A percentile compares a stretch with the other conserved stretches of the same genome.
Conservation (phyloP, 35 echinoderm and acorn worm genomes). For the Amphiura filiformis region DNA sequence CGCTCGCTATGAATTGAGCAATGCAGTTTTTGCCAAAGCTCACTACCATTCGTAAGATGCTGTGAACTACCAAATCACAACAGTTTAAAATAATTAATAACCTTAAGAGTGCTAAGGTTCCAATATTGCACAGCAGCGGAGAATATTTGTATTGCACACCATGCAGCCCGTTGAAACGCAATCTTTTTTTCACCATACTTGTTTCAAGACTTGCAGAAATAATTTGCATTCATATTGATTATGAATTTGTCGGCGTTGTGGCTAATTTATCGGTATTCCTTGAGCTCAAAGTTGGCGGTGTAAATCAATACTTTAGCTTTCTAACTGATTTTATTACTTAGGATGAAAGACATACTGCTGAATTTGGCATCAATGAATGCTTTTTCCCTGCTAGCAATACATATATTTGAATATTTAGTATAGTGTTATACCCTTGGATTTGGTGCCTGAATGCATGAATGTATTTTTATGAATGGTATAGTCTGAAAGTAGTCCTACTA, state of each 20-base stretch:
- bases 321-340: neutral
- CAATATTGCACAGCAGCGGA: no score
- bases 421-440: no score
- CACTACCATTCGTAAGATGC: no score
- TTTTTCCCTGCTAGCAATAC: neutral
- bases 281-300: neutral
- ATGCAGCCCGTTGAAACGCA: neutral
- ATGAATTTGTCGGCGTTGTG: neutral
- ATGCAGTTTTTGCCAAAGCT: no score
- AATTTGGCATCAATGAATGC: neutral
- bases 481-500: no score
- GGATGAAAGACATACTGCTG: neutral
- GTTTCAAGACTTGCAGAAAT: neutral
- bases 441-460: no score
- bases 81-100: no score
- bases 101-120: no score
- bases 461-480: no score
- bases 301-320: slow-evolving; percentile 7
- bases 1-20: no score
- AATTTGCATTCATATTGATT: neutral
- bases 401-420: neutral
- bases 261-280: slow-evolving; percentile 1
- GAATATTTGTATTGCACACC: no score
- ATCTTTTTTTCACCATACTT: neutral
- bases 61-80: no score